Base-by-base conservation (phyloP, 2,797 vertebrate genomes). In the Tragopan temminckii region DNA sequence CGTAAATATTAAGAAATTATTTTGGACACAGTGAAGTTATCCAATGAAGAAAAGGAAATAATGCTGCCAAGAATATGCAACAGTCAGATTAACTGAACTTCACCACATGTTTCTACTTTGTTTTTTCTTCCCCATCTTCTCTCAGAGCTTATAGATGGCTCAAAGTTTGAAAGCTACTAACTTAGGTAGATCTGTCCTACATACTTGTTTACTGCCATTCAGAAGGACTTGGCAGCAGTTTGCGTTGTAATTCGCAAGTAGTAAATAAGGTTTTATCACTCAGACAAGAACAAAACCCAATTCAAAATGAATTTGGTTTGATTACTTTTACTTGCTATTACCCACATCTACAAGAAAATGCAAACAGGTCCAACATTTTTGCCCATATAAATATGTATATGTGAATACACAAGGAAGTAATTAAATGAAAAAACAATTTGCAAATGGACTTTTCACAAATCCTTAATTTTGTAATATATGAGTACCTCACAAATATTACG, bases 271-370 rank as follows among this genome's bases (percentile, higher is more conserved):
- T 83, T 80, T 74, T 36, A 21, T 45, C 70, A 77, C 6, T 76
- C 35, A 13, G 53, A 29, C 57, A 89, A 81, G 86, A 63, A 2
- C 23, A 85, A 53, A 91, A 89, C 20, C 11, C 82, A 85, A 50
- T 36, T 78, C 72, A 90, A 76, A 93, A 62, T 23, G 1, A 72
- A 76, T 36, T 62, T 50, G 7, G 21, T 61, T 20, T 21, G 14
- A 69, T 81, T 78, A 31, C 9, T 66, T 86, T 90, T 77, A 83
- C 59, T 88, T 88, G 46, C 38, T 68, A 21, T 71, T 80, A 72
- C 20, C 85, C 20, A 5, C n/a, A 6, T 68, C 48, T 79, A 81
- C 13, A 75, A 88, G 89, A 21, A 90, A 71, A 90, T 33, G 11
- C 42, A 79, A 94, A 86, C 7, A 76, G 59, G 38, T 10, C 27